Evolutionary conservation across 2,113 vertebrate genomes (phyloP).

Genomic region (Melierax canorus): DNA sequence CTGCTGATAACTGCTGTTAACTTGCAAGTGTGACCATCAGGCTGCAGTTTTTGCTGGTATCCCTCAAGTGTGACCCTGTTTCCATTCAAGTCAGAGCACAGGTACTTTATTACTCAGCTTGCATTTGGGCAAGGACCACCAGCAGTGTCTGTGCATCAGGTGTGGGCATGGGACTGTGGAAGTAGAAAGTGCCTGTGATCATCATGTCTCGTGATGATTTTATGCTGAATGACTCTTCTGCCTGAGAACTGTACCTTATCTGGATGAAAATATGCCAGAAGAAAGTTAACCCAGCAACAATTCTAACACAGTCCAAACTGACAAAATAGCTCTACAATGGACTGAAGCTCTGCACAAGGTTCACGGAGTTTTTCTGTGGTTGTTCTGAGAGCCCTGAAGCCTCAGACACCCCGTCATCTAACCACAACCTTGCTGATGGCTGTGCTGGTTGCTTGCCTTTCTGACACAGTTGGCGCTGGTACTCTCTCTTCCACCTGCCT

Average conservation of each 20-base stretch:
- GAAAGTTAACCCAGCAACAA: not conserved
- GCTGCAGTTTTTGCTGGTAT: not conserved
- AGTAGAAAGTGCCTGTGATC: not conserved
- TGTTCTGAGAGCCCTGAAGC: not conserved
- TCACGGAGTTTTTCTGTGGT: not conserved
- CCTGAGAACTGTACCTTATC: not conserved
- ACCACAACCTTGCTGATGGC: not conserved
- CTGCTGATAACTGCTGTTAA: not conserved
- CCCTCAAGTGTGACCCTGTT: not conserved
- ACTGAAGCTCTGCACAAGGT: not conserved
- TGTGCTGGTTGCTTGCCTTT: not conserved
- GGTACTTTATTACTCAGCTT: not conserved
- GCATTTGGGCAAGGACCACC: not conserved
- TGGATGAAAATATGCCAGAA: not conserved
- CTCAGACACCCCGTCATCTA: not conserved
- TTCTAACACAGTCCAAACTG: not conserved
- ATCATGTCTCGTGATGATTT: not conserved
- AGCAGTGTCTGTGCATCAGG: not conserved
- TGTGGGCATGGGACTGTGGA: not conserved
- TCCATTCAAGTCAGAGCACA: not conserved
- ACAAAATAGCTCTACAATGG: not conserved
- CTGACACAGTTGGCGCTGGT: not conserved
- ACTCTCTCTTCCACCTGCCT: not conserved
- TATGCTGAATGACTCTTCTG: not conserved
- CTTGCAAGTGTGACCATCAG: not conserved